A percentile compares a stretch with the other conserved stretches of the same genome.
Evolutionary conservation across 2,888 invertebrate genomes (phyloP).

Genomic region (Leucoma salicis): DNA sequence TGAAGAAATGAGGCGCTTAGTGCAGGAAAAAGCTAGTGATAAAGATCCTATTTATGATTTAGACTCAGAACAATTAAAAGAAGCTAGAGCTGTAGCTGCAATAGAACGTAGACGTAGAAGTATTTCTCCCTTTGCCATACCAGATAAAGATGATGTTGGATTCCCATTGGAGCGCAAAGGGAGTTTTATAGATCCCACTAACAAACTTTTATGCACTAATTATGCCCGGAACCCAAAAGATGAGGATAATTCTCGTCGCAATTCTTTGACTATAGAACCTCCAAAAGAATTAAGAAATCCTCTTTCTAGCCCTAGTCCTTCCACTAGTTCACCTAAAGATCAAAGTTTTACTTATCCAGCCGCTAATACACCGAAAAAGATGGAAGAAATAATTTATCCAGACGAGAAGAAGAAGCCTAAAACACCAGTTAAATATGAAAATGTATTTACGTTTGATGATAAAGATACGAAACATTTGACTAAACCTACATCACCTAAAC

Average conservation of each 20-base stretch:
- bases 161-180: slow-evolving; percentile 63
- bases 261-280: slow-evolving; percentile 59
- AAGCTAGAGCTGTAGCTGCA: slow-evolving; percentile 66
- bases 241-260: slow-evolving; percentile 55
- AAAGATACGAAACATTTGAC: slow-evolving; percentile 47
- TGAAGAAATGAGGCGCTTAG: slow-evolving; percentile 73
- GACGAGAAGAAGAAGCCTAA: slow-evolving; percentile 56
- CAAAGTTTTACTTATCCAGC: slow-evolving; percentile 53
- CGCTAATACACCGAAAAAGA: slow-evolving; percentile 62
- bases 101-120: slow-evolving; percentile 73
- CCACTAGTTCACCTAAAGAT: slow-evolving; percentile 58
- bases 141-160: slow-evolving; percentile 61
- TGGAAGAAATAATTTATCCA: slow-evolving; percentile 59
- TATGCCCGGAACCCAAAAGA: slow-evolving; percentile 70
- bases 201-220: slow-evolving; percentile 71
- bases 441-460: slow-evolving; percentile 57
- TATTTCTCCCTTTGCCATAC: slow-evolving; percentile 77
- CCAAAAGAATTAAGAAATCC: slow-evolving; percentile 45
- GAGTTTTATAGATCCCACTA: slow-evolving; percentile 75
- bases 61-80: slow-evolving; percentile 69
- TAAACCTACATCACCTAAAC: slow-evolving; percentile 43
- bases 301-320: slow-evolving; percentile 54
- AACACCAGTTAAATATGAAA: slow-evolving; percentile 54
- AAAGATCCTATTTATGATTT: slow-evolving; percentile 76
- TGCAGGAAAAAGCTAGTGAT: slow-evolving; percentile 59